Evolutionary conservation across 2,888 invertebrate species (phyloP).

Genomic region (Strigamia transsilvanica): DNA sequence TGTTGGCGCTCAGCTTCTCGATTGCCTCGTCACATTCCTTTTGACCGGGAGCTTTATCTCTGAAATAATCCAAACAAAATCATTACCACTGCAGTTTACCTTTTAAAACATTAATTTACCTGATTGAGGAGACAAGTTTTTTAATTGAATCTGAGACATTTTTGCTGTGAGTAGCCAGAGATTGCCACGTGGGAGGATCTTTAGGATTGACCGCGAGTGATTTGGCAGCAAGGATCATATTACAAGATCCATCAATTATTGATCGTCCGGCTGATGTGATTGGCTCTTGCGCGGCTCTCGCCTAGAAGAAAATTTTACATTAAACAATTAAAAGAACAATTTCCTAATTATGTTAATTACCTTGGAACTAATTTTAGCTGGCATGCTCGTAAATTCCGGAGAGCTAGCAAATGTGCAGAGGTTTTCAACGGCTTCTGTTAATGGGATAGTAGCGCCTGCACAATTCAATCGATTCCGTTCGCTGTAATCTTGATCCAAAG

Average conservation of each 20-base stretch:
- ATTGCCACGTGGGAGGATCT: constrained; percentile 94
- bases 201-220: constrained; percentile 86
- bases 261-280: constrained; percentile 81
- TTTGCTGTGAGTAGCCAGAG: constrained; percentile 91
- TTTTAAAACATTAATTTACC: constrained; percentile 65
- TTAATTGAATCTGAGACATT: constrained; percentile 97
- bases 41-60: constrained; percentile 95
- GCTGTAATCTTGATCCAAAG: constrained; percentile 80
- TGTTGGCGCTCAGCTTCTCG: constrained; percentile 77
- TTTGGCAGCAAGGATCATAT: constrained; percentile 90
- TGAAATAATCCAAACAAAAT: constrained; percentile 60
- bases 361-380: constrained; percentile 86
- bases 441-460: constrained; percentile 80
- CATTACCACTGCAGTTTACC: neutral
- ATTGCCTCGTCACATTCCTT: constrained; percentile 88
- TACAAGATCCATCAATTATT: constrained; percentile 84
- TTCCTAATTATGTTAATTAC: constrained; percentile 58
- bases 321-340: neutral
- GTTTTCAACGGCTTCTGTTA: constrained; percentile 88
- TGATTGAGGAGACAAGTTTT: constrained; percentile 87
- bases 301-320: constrained; percentile 64
- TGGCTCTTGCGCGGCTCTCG: constrained; percentile 83
- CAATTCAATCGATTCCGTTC: constrained; percentile 78
- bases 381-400: constrained; percentile 91
- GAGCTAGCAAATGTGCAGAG: constrained; percentile 92